A percentile compares a stretch with the other conserved stretches of the same genome.
phyloP scores from a whole-genome alignment of 2,113 vertebrate species.

The Onychorhynchus coronatus region DNA sequence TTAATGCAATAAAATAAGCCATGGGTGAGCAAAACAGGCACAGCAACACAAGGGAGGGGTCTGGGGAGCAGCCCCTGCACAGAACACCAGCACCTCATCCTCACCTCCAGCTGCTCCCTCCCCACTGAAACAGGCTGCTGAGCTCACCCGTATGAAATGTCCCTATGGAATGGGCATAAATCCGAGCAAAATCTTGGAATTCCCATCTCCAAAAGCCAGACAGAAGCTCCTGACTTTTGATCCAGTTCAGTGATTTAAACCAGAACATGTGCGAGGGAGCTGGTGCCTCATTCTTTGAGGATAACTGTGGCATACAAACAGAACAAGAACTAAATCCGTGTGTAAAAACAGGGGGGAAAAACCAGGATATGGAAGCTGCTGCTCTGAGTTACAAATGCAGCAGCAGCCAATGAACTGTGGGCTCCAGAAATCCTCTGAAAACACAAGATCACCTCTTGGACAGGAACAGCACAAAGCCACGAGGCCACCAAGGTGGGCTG shows the following conservation, averaged over 20 bases:
- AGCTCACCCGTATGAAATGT: not conserved
- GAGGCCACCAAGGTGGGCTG: not conserved
- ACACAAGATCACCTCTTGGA: not conserved
- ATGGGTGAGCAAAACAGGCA: not conserved
- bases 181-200: not conserved
- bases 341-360: fast-evolving
- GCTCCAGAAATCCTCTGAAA: not conserved
- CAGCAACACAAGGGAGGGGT: not conserved
- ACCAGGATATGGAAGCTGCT: not conserved
- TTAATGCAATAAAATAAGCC: not conserved
- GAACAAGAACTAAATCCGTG: not conserved
- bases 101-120: not conserved
- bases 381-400: not conserved
- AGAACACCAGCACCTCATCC: not conserved
- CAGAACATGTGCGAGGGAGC: not conserved
- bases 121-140: not conserved
- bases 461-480: too few species aligned
- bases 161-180: not conserved
- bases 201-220: not conserved
- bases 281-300: not conserved
- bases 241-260: not conserved
- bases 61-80: not conserved
- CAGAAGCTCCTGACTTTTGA: not conserved
- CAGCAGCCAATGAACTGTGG: not conserved
- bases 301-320: not conserved